A percentile compares a stretch with the other conserved stretches of the same genome.
Conservation (phyloP, 2,888 invertebrate species). For the Caradrina clavipalpis region DNA sequence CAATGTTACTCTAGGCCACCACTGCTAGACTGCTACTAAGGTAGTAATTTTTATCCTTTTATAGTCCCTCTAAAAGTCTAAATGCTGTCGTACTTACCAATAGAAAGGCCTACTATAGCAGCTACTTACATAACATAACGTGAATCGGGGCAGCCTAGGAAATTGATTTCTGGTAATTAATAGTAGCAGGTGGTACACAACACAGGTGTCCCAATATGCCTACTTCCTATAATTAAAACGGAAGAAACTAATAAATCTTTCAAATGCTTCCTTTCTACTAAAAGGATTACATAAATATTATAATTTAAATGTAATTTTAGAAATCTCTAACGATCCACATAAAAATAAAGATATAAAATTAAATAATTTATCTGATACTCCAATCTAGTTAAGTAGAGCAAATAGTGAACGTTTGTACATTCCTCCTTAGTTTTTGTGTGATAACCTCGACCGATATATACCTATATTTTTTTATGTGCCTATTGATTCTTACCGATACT, state of each 20-base stretch:
- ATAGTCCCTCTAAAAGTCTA: not conserved
- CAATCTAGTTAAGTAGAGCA: slow-evolving; percentile 26
- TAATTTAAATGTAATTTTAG: too few species aligned
- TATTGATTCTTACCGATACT: slow-evolving; percentile 83
- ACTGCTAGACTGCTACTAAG: too few species aligned
- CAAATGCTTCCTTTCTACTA: slow-evolving; percentile 16
- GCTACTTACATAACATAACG: slow-evolving; percentile 22
- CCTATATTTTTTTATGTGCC: slow-evolving; percentile 3
- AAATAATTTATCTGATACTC: slow-evolving; percentile 7
- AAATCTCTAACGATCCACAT: not conserved
- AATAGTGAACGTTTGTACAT: slow-evolving; percentile 31
- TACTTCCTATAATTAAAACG: slow-evolving; percentile 19
- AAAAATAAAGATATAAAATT: not conserved
- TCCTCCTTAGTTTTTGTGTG: slow-evolving; percentile 29
- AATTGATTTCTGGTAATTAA: slow-evolving; percentile 40
- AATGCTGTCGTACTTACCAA: not conserved
- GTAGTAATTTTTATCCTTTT: too few species aligned
- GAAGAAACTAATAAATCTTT: slow-evolving; percentile 36
- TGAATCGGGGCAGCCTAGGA: slow-evolving; percentile 16
- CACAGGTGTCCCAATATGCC: slow-evolving; percentile 20
- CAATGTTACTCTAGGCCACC: too few species aligned
- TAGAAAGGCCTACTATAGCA: not conserved
- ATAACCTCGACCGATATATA: slow-evolving; percentile 25
- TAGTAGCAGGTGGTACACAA: slow-evolving; percentile 17
- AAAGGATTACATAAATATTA: too few species aligned